A percentile compares a stretch with the other conserved stretches of the same genome.
Conservation (phyloP, 1,140 invertebrate species). For the Drosophila sturtevanti region DNA sequence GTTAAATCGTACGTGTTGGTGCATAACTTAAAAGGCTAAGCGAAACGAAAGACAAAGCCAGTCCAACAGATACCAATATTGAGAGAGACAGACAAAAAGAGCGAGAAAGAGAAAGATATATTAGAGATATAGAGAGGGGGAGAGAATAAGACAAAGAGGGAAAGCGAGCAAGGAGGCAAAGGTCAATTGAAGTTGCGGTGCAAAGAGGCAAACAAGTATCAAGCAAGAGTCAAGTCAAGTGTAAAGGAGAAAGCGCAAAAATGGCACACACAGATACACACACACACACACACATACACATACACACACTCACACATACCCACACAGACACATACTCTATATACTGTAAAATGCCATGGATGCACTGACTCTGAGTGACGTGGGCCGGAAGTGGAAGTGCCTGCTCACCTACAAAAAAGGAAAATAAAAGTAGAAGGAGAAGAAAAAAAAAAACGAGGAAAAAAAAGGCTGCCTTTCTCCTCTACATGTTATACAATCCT, state of each 20-base stretch:
- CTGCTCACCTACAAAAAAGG: slow-evolving; percentile 34
- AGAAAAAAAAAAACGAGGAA: slow-evolving; percentile 19
- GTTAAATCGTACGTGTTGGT: slow-evolving; percentile 66
- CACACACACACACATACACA: slow-evolving; percentile 8
- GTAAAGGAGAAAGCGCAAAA: slow-evolving; percentile 77
- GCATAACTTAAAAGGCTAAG: slow-evolving; percentile 64
- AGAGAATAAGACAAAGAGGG: not conserved
- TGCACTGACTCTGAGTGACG: slow-evolving; percentile 33
- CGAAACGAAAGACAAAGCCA: slow-evolving; percentile 26
- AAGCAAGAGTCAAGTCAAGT: slow-evolving; percentile 67
- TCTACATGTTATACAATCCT: slow-evolving; percentile 76
- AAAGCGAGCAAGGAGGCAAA: slow-evolving; percentile 56
- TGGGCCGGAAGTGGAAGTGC: slow-evolving; percentile 52
- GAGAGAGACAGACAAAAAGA: not conserved
- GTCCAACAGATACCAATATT: not conserved
- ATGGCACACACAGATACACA: slow-evolving; percentile 44
- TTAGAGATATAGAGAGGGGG: not conserved
- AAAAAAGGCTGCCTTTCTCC: slow-evolving; percentile 43
- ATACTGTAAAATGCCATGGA: slow-evolving; percentile 6
- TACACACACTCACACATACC: slow-evolving; percentile 27
- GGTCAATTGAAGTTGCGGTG: slow-evolving; percentile 78
- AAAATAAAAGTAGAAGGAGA: slow-evolving; percentile 25
- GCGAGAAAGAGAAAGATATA: no score
- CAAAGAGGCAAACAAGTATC: slow-evolving; percentile 58
- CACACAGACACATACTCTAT: slow-evolving; percentile 2